A percentile compares a stretch with the other conserved stretches of the same genome.
Conservation (phyloP, 2,113 vertebrate species). For the Siphamia tubifer region DNA sequence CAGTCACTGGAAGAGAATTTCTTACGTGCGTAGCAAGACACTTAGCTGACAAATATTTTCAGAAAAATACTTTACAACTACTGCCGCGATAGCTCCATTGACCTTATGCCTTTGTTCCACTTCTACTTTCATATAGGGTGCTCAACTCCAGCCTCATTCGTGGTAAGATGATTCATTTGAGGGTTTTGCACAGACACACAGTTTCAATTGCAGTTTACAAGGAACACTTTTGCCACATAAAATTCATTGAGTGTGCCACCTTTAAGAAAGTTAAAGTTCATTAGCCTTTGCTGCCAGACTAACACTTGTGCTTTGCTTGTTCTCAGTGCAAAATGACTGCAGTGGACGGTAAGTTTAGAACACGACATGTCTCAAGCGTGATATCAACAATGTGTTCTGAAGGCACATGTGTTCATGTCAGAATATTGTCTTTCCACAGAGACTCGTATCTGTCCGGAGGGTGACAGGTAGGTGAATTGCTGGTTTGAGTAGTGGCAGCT, state of each 20-base stretch:
- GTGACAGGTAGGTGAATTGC: constrained; percentile 6
- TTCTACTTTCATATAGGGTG: constrained; percentile 21
- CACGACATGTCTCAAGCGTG: background rate
- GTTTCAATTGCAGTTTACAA: background rate
- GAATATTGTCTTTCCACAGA: constrained; percentile 14
- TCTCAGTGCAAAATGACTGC: constrained; percentile 45
- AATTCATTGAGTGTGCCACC: too few relatives aligned
- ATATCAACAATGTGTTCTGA: background rate
- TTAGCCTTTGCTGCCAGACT: background rate
- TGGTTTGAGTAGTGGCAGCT: background rate
- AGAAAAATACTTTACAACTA: background rate
- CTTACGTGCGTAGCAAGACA: background rate
- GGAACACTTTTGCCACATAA: background rate
- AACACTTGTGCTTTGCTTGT: background rate
- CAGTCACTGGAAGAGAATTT: background rate
- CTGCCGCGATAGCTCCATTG: background rate
- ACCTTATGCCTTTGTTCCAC: background rate
- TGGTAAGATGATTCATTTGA: background rate
- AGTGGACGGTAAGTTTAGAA: constrained; percentile 40
- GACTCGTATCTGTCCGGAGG: constrained; percentile 27
- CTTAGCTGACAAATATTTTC: background rate
- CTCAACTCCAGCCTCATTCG: background rate
- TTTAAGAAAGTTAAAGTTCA: background rate
- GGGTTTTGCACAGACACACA: too few relatives aligned
- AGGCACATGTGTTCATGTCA: background rate